Conservation (phyloP, 2,888 invertebrate genomes). For the Aphidoletes aphidimyza region DNA sequence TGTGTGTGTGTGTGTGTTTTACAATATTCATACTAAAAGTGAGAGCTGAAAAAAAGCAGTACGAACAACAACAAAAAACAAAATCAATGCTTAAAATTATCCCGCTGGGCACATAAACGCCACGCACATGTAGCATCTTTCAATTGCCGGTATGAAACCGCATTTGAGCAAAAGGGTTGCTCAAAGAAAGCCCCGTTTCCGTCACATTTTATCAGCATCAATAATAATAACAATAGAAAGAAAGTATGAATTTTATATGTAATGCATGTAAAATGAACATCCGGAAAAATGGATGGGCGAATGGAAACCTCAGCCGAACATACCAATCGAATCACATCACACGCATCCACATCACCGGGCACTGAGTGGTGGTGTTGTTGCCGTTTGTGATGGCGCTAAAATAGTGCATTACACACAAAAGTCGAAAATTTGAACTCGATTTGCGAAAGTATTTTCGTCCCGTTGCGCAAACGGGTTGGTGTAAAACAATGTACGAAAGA, state of each 20-base stretch:
- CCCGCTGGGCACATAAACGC: constrained; percentile 36
- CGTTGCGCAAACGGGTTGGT: background rate
- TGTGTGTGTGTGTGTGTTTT: too few species aligned
- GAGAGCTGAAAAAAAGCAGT: background rate
- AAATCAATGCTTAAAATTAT: constrained; percentile 38
- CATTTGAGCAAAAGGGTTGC: constrained; percentile 21
- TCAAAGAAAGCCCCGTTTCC: background rate
- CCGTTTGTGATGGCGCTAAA: background rate
- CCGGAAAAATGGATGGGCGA: background rate
- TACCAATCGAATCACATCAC: too few species aligned
- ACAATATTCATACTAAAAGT: constrained; percentile 22
- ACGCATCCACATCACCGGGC: too few species aligned
- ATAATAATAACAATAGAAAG: constrained; percentile 38
- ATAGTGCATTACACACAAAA: background rate
- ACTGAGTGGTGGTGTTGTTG: too few species aligned
- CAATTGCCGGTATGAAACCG: constrained; percentile 13
- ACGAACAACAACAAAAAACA: background rate
- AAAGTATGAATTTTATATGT: constrained; percentile 35
- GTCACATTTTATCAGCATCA: constrained; percentile 13
- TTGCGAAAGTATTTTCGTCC: constrained; percentile 33
- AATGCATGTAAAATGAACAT: constrained; percentile 45
- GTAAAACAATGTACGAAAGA: background rate
- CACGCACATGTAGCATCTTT: background rate
- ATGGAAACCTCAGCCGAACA: too few species aligned
- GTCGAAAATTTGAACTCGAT: background rate